Conservation (phyloP, 2,113 vertebrate species). For the Physeter macrocephalus region DNA sequence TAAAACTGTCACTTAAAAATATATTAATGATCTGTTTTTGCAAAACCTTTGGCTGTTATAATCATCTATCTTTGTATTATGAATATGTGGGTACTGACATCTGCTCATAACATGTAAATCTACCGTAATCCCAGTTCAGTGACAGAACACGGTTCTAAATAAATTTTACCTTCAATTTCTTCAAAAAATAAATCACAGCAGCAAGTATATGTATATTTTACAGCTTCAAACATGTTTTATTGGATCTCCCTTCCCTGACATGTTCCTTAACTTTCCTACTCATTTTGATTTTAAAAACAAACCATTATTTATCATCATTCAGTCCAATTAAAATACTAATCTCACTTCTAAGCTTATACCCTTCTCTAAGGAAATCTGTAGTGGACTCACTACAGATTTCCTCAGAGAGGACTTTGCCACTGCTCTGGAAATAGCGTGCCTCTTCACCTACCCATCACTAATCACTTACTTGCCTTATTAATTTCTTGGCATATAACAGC, state of each 20-base stretch:
- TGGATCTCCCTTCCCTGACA: not conserved
- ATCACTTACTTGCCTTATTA: not conserved
- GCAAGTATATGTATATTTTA: not conserved
- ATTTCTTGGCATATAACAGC: not conserved
- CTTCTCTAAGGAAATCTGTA: not conserved
- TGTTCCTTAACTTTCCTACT: not conserved
- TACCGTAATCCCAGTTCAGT: not conserved
- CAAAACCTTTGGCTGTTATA: not conserved
- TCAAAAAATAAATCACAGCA: not conserved
- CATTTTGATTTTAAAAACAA: not conserved
- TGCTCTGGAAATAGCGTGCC: not conserved
- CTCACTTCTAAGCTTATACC: not conserved
- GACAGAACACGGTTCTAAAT: not conserved
- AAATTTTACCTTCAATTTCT: not conserved
- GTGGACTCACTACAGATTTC: not conserved
- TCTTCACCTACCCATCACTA: not conserved
- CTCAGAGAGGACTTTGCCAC: not conserved
- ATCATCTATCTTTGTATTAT: not conserved
- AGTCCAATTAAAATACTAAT: not conserved
- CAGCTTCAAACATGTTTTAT: not conserved
- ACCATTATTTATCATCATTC: not conserved
- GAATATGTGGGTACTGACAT: not conserved
- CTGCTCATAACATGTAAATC: not conserved
- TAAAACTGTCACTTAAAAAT: slow-evolving; percentile 11
- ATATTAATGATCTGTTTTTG: not conserved